Evolutionary conservation across 2,888 invertebrate species (phyloP).

Genomic region (Linnaemya tessellans): DNA sequence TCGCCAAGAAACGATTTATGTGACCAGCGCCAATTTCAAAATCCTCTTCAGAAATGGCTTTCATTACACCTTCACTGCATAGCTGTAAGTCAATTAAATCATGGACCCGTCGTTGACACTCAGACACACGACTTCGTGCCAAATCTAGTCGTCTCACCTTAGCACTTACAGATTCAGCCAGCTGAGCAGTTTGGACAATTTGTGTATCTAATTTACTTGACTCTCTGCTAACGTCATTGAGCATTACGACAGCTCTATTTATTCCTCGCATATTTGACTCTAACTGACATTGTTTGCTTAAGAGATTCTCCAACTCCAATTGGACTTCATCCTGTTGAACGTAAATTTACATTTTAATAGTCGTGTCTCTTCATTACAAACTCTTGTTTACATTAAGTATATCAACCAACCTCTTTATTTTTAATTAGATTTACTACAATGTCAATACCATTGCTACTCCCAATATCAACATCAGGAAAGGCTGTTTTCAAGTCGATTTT

Average conservation of each 20-base stretch:
- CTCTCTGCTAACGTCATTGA: constrained; percentile 88
- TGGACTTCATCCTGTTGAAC: constrained; percentile 83
- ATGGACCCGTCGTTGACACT: constrained; percentile 96
- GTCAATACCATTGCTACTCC: constrained; percentile 9
- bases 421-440: constrained; percentile 15
- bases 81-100: constrained; percentile 97
- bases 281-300: constrained; percentile 89
- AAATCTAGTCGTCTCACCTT: constrained; percentile 95
- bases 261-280: constrained; percentile 92
- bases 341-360: not conserved
- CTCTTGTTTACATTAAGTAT: too few relatives aligned
- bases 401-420: constrained; percentile 34
- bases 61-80: constrained; percentile 98
- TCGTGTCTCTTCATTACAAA: not conserved
- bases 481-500: constrained; percentile 17
- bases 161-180: constrained; percentile 97
- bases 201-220: constrained; percentile 92
- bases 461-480: not conserved
- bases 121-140: constrained; percentile 94
- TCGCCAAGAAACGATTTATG: constrained; percentile 95
- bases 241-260: constrained; percentile 91
- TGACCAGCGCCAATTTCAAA: constrained; percentile 98
- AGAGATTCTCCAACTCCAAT: constrained; percentile 87
- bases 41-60: constrained; percentile 96
- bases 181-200: constrained; percentile 92